phyloP scores from a whole-genome alignment of 2,113 vertebrate genomes.

The Peucedramus taeniatus region DNA sequence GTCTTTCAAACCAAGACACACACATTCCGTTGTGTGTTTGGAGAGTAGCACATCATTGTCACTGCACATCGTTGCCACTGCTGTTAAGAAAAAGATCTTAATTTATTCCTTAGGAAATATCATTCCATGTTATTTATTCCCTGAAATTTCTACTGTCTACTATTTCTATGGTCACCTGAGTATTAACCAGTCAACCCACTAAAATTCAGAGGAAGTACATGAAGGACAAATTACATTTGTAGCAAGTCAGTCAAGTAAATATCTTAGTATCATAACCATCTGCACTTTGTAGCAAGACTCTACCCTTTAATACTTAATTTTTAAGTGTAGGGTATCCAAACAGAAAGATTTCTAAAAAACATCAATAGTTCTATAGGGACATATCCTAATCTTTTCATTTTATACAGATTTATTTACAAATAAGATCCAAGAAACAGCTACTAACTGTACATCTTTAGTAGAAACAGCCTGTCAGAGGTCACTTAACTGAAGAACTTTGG shows the following conservation, averaged over 20 bases:
- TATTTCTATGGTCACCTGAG: neutral
- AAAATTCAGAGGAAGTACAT: neutral
- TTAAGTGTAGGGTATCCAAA: neutral
- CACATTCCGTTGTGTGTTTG: neutral
- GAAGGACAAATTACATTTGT: neutral
- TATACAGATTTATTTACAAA: neutral
- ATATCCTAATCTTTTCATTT: neutral
- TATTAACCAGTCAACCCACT: neutral
- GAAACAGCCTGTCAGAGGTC: neutral
- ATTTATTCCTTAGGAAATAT: neutral
- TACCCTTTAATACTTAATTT: neutral
- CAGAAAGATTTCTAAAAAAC: neutral
- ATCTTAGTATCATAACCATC: neutral
- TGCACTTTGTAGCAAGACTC: neutral
- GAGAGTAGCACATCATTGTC: neutral
- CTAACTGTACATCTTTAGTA: neutral
- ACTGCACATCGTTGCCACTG: rapidly evolving
- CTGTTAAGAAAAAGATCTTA: neutral
- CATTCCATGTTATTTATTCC: neutral
- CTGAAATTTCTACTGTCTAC: neutral
- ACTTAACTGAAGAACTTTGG: neutral
- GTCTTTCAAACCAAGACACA: no score
- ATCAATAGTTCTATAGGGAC: neutral
- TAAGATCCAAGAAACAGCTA: neutral
- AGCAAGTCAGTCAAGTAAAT: neutral